A percentile compares a stretch with the other conserved stretches of the same genome.
These are phyloP conservation scores for Myopa testacea DNA, from an alignment of 2,888 invertebrate genomes.

Conservation along the genomic window DNA sequence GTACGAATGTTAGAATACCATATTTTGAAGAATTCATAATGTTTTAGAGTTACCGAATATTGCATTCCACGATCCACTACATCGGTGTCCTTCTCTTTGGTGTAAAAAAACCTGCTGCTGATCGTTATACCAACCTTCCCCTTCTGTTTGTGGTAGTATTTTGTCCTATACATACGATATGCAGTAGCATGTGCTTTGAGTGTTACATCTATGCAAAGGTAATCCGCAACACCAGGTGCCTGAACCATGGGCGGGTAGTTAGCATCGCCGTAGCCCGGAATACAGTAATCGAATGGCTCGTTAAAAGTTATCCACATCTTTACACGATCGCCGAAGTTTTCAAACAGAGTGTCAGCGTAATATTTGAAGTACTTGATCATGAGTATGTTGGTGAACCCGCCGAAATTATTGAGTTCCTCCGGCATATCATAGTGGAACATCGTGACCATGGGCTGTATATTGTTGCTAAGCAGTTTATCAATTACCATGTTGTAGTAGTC, in stretches of 20 bases:
- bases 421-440: constrained; percentile 73
- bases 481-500: constrained; percentile 76
- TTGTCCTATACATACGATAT: constrained; percentile 67
- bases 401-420: constrained; percentile 70
- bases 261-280: constrained; percentile 69
- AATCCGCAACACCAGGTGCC: constrained; percentile 69
- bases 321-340: constrained; percentile 69
- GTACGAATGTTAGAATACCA: neutral
- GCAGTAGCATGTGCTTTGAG: constrained; percentile 71
- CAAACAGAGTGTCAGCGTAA: constrained; percentile 69
- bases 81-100: constrained; percentile 49
- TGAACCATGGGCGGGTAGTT: constrained; percentile 63
- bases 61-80: constrained; percentile 56
- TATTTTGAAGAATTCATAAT: neutral
- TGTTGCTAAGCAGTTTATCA: constrained; percentile 72
- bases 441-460: constrained; percentile 74
- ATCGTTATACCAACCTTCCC: constrained; percentile 61
- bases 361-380: constrained; percentile 70
- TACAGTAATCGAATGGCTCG: constrained; percentile 51
- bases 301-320: constrained; percentile 52
- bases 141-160: constrained; percentile 60
- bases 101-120: constrained; percentile 54
- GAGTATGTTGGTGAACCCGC: constrained; percentile 70
- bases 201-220: constrained; percentile 70
- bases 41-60: constrained; percentile 50